These are phyloP conservation scores for Acleris cristana DNA, from an alignment of 2,888 invertebrate species.

Conservation along the genomic window DNA sequence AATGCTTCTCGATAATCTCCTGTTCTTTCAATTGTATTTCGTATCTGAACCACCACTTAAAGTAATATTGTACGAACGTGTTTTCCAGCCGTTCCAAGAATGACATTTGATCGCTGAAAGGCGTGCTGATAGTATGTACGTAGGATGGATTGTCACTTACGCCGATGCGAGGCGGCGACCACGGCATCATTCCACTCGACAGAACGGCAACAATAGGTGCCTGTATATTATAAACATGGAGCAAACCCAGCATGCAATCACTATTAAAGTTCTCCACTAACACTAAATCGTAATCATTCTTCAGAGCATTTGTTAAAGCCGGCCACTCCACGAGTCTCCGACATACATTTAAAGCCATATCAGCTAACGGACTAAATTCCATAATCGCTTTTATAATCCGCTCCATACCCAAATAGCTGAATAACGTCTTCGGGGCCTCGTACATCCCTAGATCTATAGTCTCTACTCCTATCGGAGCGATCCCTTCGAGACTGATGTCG, in stretches of 20 bases:
- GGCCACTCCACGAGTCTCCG: slow-evolving; percentile 65
- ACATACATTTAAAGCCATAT: slow-evolving; percentile 66
- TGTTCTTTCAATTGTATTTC: slow-evolving; percentile 65
- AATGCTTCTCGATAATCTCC: slow-evolving; percentile 68
- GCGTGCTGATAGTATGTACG: slow-evolving; percentile 80
- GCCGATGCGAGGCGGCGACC: slow-evolving; percentile 74
- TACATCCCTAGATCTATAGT: slow-evolving; percentile 59
- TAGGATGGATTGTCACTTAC: slow-evolving; percentile 79
- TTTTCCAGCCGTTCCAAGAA: slow-evolving; percentile 78
- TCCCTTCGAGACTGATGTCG: slow-evolving; percentile 70
- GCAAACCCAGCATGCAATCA: slow-evolving; percentile 86
- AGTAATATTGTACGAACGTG: slow-evolving; percentile 55
- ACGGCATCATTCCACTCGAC: slow-evolving; percentile 84
- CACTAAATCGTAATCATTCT: slow-evolving; percentile 84
- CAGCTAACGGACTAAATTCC: slow-evolving; percentile 60
- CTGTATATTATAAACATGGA: slow-evolving; percentile 76
- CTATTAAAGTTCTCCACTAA: slow-evolving; percentile 86
- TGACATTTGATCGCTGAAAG: slow-evolving; percentile 74
- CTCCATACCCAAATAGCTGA: slow-evolving; percentile 55
- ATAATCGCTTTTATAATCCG: slow-evolving; percentile 54
- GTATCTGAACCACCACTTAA: slow-evolving; percentile 64
- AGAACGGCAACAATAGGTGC: slow-evolving; percentile 83
- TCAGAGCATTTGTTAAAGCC: slow-evolving; percentile 63
- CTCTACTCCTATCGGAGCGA: slow-evolving; percentile 64
- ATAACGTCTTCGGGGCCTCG: slow-evolving; percentile 53